Conservation (phyloP, 2,113 vertebrate species). For the Procapra przewalskii region DNA sequence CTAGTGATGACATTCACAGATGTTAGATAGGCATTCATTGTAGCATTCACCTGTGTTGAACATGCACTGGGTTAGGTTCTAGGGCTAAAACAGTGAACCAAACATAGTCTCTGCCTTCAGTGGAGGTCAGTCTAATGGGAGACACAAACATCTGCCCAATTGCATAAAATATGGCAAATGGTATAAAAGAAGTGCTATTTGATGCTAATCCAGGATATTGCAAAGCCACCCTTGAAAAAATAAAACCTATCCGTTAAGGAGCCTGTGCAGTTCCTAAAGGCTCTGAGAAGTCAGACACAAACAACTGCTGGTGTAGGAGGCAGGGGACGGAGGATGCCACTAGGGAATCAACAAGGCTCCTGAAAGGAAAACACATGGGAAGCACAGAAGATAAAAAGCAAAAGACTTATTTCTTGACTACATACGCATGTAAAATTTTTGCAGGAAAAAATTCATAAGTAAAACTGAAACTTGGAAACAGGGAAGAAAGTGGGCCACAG, state of each 20-base stretch:
- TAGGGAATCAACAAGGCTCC: background rate
- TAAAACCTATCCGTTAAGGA: background rate
- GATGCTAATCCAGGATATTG: background rate
- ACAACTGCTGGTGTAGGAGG: background rate
- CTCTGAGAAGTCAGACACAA: background rate
- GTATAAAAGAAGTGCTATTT: background rate
- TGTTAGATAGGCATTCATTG: background rate
- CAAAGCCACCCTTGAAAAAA: background rate
- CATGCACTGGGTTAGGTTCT: background rate
- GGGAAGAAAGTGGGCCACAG: background rate
- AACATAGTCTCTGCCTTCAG: background rate
- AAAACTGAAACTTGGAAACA: slow-evolving; percentile 26
- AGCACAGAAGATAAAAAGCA: background rate
- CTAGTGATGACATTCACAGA: background rate
- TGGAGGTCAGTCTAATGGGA: background rate
- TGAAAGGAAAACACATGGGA: background rate
- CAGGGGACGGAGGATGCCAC: background rate
- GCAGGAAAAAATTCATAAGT: background rate
- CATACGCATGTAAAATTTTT: background rate
- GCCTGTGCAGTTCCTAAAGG: background rate
- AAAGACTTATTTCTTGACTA: background rate
- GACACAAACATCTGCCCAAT: background rate
- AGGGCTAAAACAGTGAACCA: background rate
- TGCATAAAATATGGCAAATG: background rate
- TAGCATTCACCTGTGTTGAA: background rate